These are phyloP conservation scores for Eumacrocentrus americanus DNA, from an alignment of 2,888 invertebrate genomes.

Conservation along the genomic window DNA sequence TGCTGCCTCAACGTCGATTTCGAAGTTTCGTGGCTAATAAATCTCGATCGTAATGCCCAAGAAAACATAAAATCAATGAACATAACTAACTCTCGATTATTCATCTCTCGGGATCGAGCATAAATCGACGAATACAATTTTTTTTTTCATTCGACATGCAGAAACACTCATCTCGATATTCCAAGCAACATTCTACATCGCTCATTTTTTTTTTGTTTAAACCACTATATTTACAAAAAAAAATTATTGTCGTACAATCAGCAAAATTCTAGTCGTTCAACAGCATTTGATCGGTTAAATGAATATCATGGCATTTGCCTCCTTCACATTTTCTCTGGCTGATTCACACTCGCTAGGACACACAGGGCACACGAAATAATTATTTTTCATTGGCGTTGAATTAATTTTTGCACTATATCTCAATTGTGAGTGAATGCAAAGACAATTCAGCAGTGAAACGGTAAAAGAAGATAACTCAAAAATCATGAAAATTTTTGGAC, in stretches of 20 bases:
- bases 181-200: slow-evolving; percentile 3
- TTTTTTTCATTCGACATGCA: slow-evolving; percentile 11
- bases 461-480: too few species aligned
- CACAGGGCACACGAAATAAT: neutral
- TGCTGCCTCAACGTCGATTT: slow-evolving; percentile 49
- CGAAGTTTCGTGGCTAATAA: slow-evolving; percentile 15
- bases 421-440: too few species aligned
- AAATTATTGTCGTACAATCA: neutral
- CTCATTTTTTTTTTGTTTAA: slow-evolving; percentile 1
- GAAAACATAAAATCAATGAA: neutral
- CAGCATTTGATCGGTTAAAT: neutral
- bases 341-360: neutral
- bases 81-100: neutral
- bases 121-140: neutral
- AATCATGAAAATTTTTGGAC: too few species aligned
- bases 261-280: neutral
- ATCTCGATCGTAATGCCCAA: slow-evolving; percentile 2
- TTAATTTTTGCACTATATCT: neutral
- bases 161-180: slow-evolving; percentile 5
- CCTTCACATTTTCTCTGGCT: neutral
- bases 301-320: slow-evolving; percentile 12
- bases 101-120: neutral
- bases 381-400: neutral
- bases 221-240: neutral
- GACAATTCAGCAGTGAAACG: too few species aligned